These are phyloP conservation scores for Mergus octosetaceus DNA, from an alignment of 2,797 vertebrate genomes.

Conservation along the genomic window DNA sequence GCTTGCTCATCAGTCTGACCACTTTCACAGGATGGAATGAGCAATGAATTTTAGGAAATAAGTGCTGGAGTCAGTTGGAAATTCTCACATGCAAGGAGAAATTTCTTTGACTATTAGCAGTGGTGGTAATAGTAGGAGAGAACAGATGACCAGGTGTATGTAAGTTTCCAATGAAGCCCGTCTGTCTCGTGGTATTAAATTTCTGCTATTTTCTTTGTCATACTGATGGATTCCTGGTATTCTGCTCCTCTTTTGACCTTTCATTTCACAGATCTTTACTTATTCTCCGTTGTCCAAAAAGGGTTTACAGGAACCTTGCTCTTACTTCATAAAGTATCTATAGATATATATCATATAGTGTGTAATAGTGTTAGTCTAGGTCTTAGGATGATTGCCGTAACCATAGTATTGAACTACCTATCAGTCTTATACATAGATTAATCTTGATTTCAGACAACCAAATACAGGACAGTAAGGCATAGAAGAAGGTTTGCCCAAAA, in stretches of 20 bases:
- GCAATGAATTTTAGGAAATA: background rate
- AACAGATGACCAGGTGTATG: background rate
- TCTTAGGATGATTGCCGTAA: background rate
- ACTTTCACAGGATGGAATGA: background rate
- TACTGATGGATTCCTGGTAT: background rate
- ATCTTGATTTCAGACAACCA: background rate
- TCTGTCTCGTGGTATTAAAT: background rate
- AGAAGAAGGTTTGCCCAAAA: background rate
- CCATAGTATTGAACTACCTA: background rate
- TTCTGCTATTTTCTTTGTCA: background rate
- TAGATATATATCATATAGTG: background rate
- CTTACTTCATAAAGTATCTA: background rate
- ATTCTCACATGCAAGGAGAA: background rate
- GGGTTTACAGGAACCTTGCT: background rate
- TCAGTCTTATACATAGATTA: background rate
- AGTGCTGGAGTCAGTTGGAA: background rate
- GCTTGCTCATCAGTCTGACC: background rate
- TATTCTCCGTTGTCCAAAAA: background rate
- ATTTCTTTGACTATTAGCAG: background rate
- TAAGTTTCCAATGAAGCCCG: background rate
- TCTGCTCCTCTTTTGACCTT: background rate
- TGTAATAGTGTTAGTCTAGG: background rate
- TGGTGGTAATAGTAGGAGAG: background rate
- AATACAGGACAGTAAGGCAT: background rate
- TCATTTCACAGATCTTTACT: background rate